Conservation (phyloP, 2,113 vertebrate species). For the Varanus salvator region DNA sequence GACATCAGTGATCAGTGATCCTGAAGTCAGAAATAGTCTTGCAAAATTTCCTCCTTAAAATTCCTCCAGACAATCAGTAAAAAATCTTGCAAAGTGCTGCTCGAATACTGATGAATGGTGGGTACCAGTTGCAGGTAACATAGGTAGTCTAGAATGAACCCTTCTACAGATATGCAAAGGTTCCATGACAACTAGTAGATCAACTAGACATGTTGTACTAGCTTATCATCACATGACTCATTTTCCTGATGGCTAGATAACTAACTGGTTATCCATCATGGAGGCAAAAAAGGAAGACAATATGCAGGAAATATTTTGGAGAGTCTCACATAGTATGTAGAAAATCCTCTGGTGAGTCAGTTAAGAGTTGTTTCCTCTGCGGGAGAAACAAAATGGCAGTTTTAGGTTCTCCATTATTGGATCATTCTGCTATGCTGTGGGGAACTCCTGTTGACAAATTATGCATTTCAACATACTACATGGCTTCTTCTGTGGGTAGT, state of each 20-base stretch:
- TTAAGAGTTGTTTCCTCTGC: background rate
- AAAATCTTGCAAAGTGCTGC: constrained; percentile 30
- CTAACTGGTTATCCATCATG: constrained; percentile 43
- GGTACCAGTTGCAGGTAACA: constrained; percentile 27
- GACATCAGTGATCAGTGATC: background rate
- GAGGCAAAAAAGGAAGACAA: constrained; percentile 36
- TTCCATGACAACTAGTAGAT: constrained; percentile 51
- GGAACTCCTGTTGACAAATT: background rate
- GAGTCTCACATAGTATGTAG: constrained; percentile 9
- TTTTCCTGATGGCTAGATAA: constrained; percentile 45
- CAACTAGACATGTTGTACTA: constrained; percentile 44
- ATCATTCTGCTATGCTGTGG: background rate
- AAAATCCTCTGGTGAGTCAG: background rate
- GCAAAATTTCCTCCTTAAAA: constrained; percentile 14
- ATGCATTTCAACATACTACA: background rate
- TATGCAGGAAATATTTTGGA: constrained; percentile 37
- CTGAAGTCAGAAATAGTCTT: constrained; percentile 9
- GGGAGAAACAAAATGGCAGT: background rate
- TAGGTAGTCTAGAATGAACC: constrained; percentile 33
- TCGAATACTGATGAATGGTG: constrained; percentile 34
- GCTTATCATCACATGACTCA: constrained; percentile 62
- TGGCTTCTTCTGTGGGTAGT: background rate
- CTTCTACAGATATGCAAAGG: constrained; percentile 40
- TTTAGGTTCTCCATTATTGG: background rate
- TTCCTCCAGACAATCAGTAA: constrained; percentile 37